Base-by-base conservation (phyloP, 2,888 invertebrate species). In the Cremastobaeus sp. region DNA sequence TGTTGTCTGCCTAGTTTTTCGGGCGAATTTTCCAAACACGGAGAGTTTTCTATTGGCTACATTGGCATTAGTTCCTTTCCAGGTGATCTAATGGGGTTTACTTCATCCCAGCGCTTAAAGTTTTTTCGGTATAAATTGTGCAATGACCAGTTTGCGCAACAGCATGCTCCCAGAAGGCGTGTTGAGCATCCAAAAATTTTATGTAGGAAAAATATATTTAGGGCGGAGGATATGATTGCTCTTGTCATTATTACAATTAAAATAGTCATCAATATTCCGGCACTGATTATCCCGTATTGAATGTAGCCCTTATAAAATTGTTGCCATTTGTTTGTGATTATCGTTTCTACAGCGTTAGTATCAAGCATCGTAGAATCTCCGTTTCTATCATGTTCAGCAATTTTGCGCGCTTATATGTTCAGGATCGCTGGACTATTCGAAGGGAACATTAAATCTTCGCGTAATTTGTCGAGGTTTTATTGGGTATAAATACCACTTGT, bases 191-290 rank as follows among this genome's bases (percentile, higher is more conserved):
- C n/a, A n/a, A n/a, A n/a, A n/a, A n/a, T n/a, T n/a, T n/a, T n/a
- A n/a, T n/a, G n/a, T n/a, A n/a, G n/a, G n/a, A n/a, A n/a, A n/a
- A n/a, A n/a, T n/a, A n/a, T n/a, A n/a, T n/a, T n/a, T n/a, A n/a
- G n/a, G n/a, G n/a, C n/a, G n/a, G n/a, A n/a, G n/a, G n/a, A n/a
- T n/a, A n/a, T n/a, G n/a, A 37, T 17, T 8, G 20, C 8, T n/a
- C 30, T 47, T 17, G 30, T 3, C 2, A 30, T 15, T 47, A n/a
- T 4, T 5, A 9, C 14, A 1, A 47, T 47, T 2, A 47, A 2
- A 2, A 47, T 47, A 2, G 47, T 47, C 47, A 47, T 47, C 3
- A 47, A 5, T 15, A 47, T 17, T 15, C 47, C 47, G 14, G 47
- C 47, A 6, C 47, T 47, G 8, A 30, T 30, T 15, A 15, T 47